Evolutionary conservation across 1,140 invertebrate species (phyloP), one percentile per base, ranked within the genome.

Genomic region (Nasonia longicornis): DNA sequence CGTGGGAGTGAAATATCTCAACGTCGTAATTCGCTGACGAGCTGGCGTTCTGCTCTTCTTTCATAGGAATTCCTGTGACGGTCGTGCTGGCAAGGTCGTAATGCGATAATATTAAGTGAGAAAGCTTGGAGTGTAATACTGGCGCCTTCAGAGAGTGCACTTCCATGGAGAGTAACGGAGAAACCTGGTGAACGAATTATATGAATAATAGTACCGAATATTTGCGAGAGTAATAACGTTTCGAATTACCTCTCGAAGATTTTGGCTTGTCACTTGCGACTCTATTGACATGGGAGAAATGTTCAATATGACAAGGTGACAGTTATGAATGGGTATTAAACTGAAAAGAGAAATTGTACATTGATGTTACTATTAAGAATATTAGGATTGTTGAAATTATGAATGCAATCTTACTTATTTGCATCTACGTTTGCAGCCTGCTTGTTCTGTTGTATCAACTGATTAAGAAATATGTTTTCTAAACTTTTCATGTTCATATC

Each of bases 21-120:
- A 99, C 98, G 89, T 99, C 98, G 88, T 99, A 99, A 91, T 99
- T 99, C 1, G 97, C 97, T 72, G 97, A 99, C 0, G 97, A 98
- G 89, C 96, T 97, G 1, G 98, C 97, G 91, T 99, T 99, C 92
- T 99, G 98, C 91, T 99, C 98, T 91, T 99, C 98, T 92, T 99
- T 99, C 98, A 99, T 99, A 6, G 98, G 98, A 86, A 99, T 99
- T 42, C 97, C 98, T 35, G 97, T 99, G 0, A 99, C 97, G 1
- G 97, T 98, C 16, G 98, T 99, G 76, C 96, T 97, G 1, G 97
- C 95, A n/a, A 99, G 91, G 87, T 96, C 94, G 86, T 98, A 99
- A 89, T 99, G 98, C 10, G 94, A 93, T 79, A 96, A 88, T 78
- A 96, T 95, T 2, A 96, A 88, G 74, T 95, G 92, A 0, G 95